phyloP scores from a whole-genome alignment of 2,113 vertebrate species.

The Murina feae region DNA sequence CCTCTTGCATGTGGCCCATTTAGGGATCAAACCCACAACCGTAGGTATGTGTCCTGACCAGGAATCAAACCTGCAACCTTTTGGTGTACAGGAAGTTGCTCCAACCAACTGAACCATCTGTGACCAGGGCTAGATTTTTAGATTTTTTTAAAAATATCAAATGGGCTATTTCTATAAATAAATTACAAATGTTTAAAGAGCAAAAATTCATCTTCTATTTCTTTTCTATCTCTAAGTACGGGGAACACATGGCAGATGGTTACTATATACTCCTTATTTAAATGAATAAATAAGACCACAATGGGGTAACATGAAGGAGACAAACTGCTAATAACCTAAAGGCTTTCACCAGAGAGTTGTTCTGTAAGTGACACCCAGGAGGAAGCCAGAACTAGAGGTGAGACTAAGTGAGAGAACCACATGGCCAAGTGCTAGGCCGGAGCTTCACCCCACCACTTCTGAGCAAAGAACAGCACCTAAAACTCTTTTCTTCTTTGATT shows the following conservation, averaged over 20 bases:
- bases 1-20: not conserved
- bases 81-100: not conserved
- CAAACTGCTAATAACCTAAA: not conserved
- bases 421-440: not conserved
- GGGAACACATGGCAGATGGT: not conserved
- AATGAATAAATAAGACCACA: not conserved
- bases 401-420: not conserved
- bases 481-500: not conserved
- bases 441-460: not conserved
- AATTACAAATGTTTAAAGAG: not conserved
- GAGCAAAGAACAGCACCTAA: not conserved
- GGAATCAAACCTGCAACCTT: not conserved
- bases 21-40: not conserved
- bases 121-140: not conserved
- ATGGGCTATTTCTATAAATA: conserved; percentile 12
- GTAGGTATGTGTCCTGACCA: not conserved
- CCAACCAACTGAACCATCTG: not conserved
- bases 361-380: not conserved
- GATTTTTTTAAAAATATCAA: not conserved
- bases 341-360: not conserved
- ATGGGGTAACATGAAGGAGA: not conserved
- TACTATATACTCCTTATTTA: not conserved
- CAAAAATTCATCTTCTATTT: not conserved
- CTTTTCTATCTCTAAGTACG: not conserved
- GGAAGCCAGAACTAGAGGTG: not conserved